Conservation (phyloP, 37 sponge, comb jelly and placozoan species). For the Mnemiopsis leidyi region DNA sequence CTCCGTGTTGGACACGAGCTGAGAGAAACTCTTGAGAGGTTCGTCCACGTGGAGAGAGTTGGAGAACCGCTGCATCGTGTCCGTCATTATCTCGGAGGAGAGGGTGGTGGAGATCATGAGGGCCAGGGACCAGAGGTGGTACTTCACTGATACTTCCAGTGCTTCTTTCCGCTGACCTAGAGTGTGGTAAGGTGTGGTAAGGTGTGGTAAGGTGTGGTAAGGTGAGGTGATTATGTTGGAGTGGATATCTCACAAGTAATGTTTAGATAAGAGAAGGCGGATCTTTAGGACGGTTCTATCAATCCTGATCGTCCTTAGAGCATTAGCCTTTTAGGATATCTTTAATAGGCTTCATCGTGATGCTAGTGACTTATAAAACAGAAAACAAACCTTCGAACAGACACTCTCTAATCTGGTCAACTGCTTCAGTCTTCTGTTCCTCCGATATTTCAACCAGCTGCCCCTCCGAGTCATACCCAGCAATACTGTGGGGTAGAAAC, state of each 20-base stretch:
- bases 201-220: too few relatives aligned
- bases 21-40: constrained; percentile 10
- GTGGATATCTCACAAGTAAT: too few relatives aligned
- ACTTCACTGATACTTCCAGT: constrained; percentile 40
- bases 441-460: constrained; percentile 23
- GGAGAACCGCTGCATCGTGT: constrained; percentile 63
- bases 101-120: constrained; percentile 50
- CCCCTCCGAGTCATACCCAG: background rate
- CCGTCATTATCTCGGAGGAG: background rate
- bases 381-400: constrained; percentile 52
- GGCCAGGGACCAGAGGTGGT: constrained; percentile 35
- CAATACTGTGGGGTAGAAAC: background rate
- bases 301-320: too few relatives aligned
- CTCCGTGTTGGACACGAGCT: background rate
- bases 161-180: constrained; percentile 52
- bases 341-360: too few relatives aligned
- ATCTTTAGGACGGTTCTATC: too few relatives aligned
- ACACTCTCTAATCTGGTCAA: constrained; percentile 37
- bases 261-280: too few relatives aligned
- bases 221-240: too few relatives aligned
- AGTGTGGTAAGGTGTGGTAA: background rate
- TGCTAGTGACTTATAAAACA: too few relatives aligned
- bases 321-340: too few relatives aligned
- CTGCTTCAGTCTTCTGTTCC: background rate
- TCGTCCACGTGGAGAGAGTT: constrained; percentile 10